These are phyloP conservation scores for Daptonema setosum DNA, from an alignment of 2,888 invertebrate species.

Conservation along the genomic window DNA sequence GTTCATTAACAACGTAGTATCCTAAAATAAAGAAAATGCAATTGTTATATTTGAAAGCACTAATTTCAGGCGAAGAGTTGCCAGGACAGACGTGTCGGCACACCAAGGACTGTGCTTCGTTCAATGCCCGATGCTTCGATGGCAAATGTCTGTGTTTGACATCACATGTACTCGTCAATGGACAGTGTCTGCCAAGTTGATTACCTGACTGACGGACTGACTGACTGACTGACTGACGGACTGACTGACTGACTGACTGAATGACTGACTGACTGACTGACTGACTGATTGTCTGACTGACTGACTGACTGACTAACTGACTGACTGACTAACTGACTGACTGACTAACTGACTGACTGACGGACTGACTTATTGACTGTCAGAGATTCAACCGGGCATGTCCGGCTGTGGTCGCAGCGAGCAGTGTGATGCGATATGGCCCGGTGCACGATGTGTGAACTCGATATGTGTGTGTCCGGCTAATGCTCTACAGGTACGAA, in stretches of 20 bases:
- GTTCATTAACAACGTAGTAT: no score
- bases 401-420: neutral
- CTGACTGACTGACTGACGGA: no score
- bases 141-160: neutral
- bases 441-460: neutral
- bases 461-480: slow-evolving; percentile 6
- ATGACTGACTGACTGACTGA: no score
- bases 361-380: no score
- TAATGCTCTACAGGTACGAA: neutral
- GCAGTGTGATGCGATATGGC: neutral
- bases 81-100: neutral
- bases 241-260: no score
- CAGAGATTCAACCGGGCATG: neutral
- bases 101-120: neutral
- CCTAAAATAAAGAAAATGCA: no score
- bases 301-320: no score
- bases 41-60: no score
- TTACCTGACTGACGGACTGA: no score
- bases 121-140: neutral
- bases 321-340: no score
- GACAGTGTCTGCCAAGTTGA: neutral
- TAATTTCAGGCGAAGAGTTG: neutral
- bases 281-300: no score
- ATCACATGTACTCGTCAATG: neutral
- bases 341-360: no score